A percentile compares a stretch with the other conserved stretches of the same genome.
Conservation (phyloP, 2,113 vertebrate genomes). For the Gallinago jamesoni region DNA sequence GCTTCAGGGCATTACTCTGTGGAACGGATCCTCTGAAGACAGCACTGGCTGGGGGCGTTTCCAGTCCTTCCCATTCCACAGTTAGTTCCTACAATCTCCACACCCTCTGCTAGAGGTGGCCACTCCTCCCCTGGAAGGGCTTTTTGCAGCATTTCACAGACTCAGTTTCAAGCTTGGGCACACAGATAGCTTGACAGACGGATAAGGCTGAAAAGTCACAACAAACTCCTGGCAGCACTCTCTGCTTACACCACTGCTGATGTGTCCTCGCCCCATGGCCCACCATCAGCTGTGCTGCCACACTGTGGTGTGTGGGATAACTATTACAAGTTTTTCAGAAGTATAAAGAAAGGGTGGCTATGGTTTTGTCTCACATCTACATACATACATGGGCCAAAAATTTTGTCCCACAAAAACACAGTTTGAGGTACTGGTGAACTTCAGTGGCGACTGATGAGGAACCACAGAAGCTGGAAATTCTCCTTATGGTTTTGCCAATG, state of each 20-base stretch:
- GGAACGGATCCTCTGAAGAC: neutral
- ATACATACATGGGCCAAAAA: neutral
- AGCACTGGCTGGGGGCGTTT: neutral
- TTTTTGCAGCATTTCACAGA: neutral
- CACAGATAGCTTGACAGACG: neutral
- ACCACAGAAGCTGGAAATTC: neutral
- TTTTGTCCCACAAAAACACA: neutral
- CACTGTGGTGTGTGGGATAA: neutral
- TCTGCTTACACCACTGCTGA: neutral
- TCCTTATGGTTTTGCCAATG: neutral
- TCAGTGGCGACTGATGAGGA: neutral
- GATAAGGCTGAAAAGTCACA: neutral
- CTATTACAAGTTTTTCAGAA: neutral
- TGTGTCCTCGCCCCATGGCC: neutral
- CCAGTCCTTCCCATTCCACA: neutral
- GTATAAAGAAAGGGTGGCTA: neutral
- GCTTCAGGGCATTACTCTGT: neutral
- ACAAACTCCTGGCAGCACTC: neutral
- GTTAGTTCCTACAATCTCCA: neutral
- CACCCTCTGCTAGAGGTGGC: neutral
- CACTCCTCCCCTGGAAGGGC: neutral
- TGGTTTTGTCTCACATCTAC: neutral
- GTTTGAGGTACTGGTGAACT: neutral
- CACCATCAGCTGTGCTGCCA: neutral
- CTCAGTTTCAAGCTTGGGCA: neutral